Base-by-base conservation (phyloP, 2,797 vertebrate species). In the Chrosomus eos region DNA sequence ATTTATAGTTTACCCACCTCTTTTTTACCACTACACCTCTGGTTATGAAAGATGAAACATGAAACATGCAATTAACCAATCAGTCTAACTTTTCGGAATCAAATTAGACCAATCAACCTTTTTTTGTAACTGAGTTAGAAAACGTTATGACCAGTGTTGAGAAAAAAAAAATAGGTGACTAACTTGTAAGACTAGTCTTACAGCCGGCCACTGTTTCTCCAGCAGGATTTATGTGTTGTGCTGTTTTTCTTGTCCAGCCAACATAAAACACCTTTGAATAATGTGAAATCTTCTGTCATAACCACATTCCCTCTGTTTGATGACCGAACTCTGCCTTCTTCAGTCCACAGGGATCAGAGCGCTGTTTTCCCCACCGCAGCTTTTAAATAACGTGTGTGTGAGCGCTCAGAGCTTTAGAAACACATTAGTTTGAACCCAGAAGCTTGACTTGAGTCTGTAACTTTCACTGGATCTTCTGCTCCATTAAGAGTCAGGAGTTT, bases 401-500 rank as follows among this genome's bases (percentile, higher is more conserved):
- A 60, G 9, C 2, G 43, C 71, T 76, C 28, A 7, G 33, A 55
- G 33, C 66, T 38, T 80, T 7, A 68, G 28, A 26, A 80, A 60
- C 51, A 28, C 33, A 18, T 71, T 28, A 6, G 51, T 58, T 14
- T 71, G 26, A 36, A 16, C n/a, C 11, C 43, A 13, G 7, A 21
- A 11, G 70, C 40, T 48, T 36, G 23, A 31, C 31, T 28, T 0
- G 58, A 62, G 75, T 62, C n/a, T 28, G 75, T 26, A 60, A 3
- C 51, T 53, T 11, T 23, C 72, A 13, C 26, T n/a, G 73, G 74
- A 40, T 81, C 66, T 55, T 19, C 79, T 55, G 33, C 33, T 81
- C 66, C 80, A 71, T 71, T 81, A 81, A 58, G 58, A 48, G 79
- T 71, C 48, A 38, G 16, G 66, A 71, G 67, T 55, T 43, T 81